phyloP scores from a whole-genome alignment of 2,113 vertebrate species.

The Tichodroma muraria region DNA sequence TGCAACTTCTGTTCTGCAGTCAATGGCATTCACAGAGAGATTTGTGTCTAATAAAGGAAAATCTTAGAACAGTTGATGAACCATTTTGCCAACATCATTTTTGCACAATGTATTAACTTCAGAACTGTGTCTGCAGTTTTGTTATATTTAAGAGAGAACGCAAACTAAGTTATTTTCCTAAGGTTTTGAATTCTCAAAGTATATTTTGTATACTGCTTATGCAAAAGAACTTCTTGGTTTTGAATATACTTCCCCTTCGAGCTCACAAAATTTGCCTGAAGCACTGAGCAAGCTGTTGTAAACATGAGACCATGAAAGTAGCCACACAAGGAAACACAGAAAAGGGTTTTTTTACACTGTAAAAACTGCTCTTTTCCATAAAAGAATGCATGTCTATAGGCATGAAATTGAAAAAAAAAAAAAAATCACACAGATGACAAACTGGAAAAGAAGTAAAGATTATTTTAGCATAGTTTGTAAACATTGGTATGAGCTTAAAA shows the following conservation, averaged over 20 bases:
- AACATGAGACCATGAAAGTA: background rate
- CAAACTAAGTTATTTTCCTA: background rate
- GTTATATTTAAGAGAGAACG: background rate
- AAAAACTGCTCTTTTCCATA: background rate
- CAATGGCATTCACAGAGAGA: background rate
- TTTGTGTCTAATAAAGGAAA: background rate
- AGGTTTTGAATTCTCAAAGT: background rate
- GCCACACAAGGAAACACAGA: background rate
- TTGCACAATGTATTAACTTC: background rate
- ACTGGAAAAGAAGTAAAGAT: background rate
- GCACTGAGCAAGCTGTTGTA: background rate
- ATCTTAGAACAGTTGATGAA: background rate
- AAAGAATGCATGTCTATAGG: background rate
- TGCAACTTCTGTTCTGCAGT: background rate
- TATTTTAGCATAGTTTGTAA: background rate
- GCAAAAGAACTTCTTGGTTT: slow-evolving; percentile 12
- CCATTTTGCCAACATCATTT: background rate
- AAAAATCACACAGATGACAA: background rate
- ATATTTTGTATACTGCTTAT: background rate
- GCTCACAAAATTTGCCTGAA: slow-evolving; percentile 16
- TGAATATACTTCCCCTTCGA: background rate
- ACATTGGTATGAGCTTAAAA: background rate
- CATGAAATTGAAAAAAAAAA: background rate
- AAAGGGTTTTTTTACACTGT: background rate
- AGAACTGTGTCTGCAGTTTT: background rate